These are phyloP conservation scores for Puma concolor DNA, from an alignment of 2,113 vertebrate species.

Conservation along the genomic window DNA sequence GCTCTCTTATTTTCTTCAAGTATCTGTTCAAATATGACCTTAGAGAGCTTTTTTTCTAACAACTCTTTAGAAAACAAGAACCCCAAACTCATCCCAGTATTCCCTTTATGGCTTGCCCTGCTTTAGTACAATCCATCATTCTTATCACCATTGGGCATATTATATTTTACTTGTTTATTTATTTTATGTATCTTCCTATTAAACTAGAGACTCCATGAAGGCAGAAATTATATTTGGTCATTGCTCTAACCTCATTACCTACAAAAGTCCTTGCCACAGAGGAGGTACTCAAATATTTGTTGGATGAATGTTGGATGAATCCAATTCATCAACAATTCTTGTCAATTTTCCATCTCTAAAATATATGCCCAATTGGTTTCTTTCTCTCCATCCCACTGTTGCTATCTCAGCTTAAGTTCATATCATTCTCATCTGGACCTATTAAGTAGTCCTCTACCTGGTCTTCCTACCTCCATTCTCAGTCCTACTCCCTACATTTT, in stretches of 20 bases:
- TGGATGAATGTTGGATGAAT: not conserved
- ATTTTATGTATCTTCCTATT: not conserved
- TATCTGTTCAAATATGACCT: not conserved
- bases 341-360: not conserved
- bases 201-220: not conserved
- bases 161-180: not conserved
- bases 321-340: not conserved
- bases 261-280: not conserved
- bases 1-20: not conserved
- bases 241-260: not conserved
- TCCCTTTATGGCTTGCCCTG: not conserved
- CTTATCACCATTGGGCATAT: not conserved
- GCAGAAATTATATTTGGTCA: not conserved
- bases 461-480: not conserved
- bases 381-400: not conserved
- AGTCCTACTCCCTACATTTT: not conserved
- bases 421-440: not conserved
- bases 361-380: not conserved
- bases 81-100: not conserved
- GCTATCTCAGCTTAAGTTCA: not conserved
- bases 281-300: not conserved
- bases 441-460: not conserved
- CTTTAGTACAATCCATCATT: not conserved
- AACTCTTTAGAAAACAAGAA: constrained; percentile 2
- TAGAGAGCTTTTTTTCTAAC: not conserved